A percentile compares a stretch with the other conserved stretches of the same genome.
Evolutionary conservation across 1,140 invertebrate species (phyloP).

Genomic region (Latrodectus geometricus): DNA sequence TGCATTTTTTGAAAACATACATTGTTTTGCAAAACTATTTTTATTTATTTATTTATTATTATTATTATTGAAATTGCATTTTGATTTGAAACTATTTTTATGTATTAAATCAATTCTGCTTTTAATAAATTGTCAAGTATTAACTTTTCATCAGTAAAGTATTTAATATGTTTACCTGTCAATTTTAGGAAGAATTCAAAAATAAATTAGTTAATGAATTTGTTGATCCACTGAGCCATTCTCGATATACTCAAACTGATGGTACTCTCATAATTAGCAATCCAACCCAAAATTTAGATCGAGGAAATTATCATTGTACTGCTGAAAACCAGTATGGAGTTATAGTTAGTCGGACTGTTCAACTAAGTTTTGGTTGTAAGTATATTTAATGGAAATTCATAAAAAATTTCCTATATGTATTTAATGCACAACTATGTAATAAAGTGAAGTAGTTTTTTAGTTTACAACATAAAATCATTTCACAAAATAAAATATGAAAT

Average conservation of each 20-base stretch:
- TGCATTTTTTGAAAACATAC: too few species aligned
- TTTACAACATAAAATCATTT: too few species aligned
- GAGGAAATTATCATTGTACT: constrained; percentile 91
- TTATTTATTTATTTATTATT: too few species aligned
- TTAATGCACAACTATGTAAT: too few species aligned
- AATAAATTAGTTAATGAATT: constrained; percentile 76
- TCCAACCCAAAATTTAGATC: constrained; percentile 81
- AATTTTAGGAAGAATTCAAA: constrained; percentile 79
- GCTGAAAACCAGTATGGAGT: constrained; percentile 90
- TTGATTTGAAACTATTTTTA: too few species aligned
- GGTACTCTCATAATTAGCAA: constrained; percentile 89
- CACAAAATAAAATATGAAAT: neutral
- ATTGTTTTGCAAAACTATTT: too few species aligned
- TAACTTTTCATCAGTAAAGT: too few species aligned
- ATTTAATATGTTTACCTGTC: neutral
- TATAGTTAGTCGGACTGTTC: constrained; percentile 87
- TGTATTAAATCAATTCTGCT: too few species aligned
- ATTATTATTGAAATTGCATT: too few species aligned
- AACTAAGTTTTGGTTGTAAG: constrained; percentile 85
- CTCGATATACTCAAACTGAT: constrained; percentile 87
- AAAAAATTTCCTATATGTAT: neutral
- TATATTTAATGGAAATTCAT: constrained; percentile 21
- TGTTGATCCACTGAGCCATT: constrained; percentile 82
- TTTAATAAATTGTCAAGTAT: too few species aligned
- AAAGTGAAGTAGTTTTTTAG: too few species aligned